Evolutionary conservation across 1,140 invertebrate species (phyloP), one percentile per base, ranked within the genome.

Genomic region (Chrysopa pallens): DNA sequence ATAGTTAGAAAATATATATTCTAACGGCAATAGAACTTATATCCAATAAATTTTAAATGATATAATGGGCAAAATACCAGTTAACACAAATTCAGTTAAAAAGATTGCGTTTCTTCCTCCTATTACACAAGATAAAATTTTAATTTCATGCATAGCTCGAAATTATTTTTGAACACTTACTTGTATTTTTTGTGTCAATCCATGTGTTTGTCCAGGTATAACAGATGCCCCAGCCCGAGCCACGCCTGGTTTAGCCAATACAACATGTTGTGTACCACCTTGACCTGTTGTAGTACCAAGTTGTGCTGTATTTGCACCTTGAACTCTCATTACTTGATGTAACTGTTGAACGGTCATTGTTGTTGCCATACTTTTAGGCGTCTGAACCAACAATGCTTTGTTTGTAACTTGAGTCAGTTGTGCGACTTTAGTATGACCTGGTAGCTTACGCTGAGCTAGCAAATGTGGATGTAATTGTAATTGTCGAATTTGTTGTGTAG

Each of bases 291-390:
- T 36, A 28, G 46, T 38, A 35, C 47, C 48, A 42, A 9, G 42
- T 38, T 14, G 44, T 44, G 37, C 33, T 46, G 12, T 39, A 36
- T 50, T 50, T 40, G 44, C 48, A 37, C 50, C 55, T 52, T 62
- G 69, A 38, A 73, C 70, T 40, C 81, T 74, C 54, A 84, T 78
- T 13, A 81, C 76, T 53, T 84, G 80, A 45, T 82, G 79, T 27
- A 85, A 69, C 50, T 85, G 80, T 50, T 85, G 81, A 38, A 85
- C 70, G 0, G 78, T 81, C 57, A 82, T 72, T 2, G 75, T 70
- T 2, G 71, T 61, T 1, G 72, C 64, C 29, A 79, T 35, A 11
- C 72, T 64, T 56, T 83, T 82, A 47, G 63, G 63, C 39, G 62
- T 72, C 54, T 76, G 73, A 2, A 80, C 73, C 23, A 80, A 75